Evolutionary conservation across 1,140 invertebrate species (phyloP).

Genomic region (Bombus superbus): DNA sequence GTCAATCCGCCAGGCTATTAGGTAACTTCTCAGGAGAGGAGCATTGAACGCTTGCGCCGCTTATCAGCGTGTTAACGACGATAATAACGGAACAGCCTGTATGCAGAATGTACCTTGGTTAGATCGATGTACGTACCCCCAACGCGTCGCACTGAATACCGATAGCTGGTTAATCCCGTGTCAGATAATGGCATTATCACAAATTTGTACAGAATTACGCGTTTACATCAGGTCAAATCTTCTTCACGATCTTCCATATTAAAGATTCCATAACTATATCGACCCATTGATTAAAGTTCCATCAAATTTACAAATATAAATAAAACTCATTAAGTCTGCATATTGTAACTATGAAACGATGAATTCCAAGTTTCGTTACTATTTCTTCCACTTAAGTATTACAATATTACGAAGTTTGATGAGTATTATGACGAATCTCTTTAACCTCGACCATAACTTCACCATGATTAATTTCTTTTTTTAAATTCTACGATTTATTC

Average conservation of each 20-base stretch:
- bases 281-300: neutral
- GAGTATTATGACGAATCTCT: too few species aligned
- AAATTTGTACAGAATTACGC: slow-evolving; percentile 18
- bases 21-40: slow-evolving; percentile 14
- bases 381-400: too few species aligned
- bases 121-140: slow-evolving; percentile 22
- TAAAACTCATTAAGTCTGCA: too few species aligned
- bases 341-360: too few species aligned
- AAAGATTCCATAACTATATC: too few species aligned
- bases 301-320: neutral
- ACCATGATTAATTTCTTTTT: too few species aligned
- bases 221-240: neutral
- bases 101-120: neutral
- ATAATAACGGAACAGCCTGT: slow-evolving; percentile 34
- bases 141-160: slow-evolving; percentile 20
- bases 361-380: too few species aligned
- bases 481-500: too few species aligned
- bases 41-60: neutral
- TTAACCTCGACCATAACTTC: too few species aligned
- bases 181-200: slow-evolving; percentile 24
- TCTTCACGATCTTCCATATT: neutral
- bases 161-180: slow-evolving; percentile 28
- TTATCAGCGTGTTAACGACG: slow-evolving; percentile 45
- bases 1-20: slow-evolving; percentile 19
- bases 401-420: too few species aligned